Evolutionary conservation across 2,113 vertebrate genomes (phyloP).

Genomic region (Pygoscelis adeliae): DNA sequence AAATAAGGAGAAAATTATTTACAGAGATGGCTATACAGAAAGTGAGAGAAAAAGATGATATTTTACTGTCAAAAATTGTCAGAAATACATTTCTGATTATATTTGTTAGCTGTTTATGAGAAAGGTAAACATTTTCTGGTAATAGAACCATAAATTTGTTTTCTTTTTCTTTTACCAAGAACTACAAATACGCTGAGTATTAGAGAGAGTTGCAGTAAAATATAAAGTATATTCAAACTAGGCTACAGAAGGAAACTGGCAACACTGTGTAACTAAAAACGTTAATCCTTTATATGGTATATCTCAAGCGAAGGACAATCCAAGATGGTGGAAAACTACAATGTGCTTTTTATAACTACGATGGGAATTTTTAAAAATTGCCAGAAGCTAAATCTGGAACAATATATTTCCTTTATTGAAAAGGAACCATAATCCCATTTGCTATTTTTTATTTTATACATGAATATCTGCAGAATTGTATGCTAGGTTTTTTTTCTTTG

Average conservation of each 20-base stretch:
- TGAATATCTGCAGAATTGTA: neutral
- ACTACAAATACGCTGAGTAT: neutral
- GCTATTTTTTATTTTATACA: neutral
- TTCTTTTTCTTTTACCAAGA: neutral
- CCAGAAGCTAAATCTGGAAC: neutral
- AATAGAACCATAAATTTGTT: neutral
- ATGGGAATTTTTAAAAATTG: neutral
- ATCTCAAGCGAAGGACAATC: neutral
- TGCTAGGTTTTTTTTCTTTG: neutral
- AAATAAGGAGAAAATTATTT: neutral
- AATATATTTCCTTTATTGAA: neutral
- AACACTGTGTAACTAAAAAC: neutral
- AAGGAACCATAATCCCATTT: neutral
- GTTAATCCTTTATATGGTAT: neutral
- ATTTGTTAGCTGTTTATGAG: neutral
- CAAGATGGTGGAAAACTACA: neutral
- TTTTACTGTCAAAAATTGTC: neutral
- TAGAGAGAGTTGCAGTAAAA: neutral
- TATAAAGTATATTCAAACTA: neutral
- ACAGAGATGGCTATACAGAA: neutral
- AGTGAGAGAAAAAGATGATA: neutral
- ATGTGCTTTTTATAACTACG: neutral
- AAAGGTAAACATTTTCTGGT: neutral
- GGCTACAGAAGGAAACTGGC: neutral
- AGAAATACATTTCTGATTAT: neutral